Conservation (phyloP, 2,888 invertebrate genomes). For the Gonocerus acuteangulatus region DNA sequence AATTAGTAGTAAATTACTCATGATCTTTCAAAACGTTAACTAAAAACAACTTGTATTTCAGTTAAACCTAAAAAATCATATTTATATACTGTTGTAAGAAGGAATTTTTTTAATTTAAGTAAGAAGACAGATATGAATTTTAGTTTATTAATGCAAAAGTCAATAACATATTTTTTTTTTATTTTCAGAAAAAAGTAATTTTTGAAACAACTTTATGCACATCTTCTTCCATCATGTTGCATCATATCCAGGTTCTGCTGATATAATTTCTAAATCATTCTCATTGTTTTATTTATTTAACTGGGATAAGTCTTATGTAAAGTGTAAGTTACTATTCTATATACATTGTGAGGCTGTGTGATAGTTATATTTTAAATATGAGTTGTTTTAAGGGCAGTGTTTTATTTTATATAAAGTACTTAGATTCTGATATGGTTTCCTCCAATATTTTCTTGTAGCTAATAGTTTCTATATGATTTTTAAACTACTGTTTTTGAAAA, state of each 20-base stretch:
- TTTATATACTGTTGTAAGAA: no score
- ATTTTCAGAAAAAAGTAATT: conserved; percentile 6
- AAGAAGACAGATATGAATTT: no score
- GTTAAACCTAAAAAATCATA: no score
- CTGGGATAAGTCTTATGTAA: conserved; percentile 13
- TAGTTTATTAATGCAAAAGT: no score
- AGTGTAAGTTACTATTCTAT: conserved; percentile 17
- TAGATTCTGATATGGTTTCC: conserved; percentile 12
- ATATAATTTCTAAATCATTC: neutral
- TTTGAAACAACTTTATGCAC: conserved; percentile 11
- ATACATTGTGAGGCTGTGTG: conserved; percentile 21
- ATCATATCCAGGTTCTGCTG: conserved; percentile 15
- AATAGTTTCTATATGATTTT: conserved; percentile 6
- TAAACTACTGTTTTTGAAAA: neutral
- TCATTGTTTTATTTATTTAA: conserved; percentile 5
- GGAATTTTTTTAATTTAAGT: no score
- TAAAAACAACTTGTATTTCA: no score
- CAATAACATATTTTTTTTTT: no score
- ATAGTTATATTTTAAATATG: conserved; percentile 23
- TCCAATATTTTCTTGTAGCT: neutral
- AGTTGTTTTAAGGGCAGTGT: conserved; percentile 12
- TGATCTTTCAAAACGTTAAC: no score
- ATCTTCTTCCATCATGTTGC: conserved; percentile 13
- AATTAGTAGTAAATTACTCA: no score
- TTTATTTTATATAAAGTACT: conserved; percentile 4